phyloP scores from a whole-genome alignment of 37 sponge, comb jelly and placozoan genomes.

The Oopsacas minuta region DNA sequence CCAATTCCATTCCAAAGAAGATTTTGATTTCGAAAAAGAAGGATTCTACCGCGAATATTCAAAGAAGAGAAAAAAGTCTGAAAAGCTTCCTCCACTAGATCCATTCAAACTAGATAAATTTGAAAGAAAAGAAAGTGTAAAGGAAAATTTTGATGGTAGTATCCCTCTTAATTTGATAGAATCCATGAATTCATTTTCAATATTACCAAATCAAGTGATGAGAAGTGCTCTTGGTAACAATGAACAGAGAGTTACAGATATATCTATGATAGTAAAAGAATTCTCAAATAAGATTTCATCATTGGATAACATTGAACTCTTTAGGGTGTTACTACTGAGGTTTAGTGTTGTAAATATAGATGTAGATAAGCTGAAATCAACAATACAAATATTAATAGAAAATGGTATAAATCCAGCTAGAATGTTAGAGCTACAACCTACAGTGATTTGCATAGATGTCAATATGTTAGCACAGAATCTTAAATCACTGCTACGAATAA shows the following conservation, averaged over 20 bases:
- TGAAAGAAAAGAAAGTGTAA: background rate
- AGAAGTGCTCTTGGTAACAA: background rate
- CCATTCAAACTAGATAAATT: background rate
- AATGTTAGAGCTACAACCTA: background rate
- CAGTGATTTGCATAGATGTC: background rate
- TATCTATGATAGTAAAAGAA: background rate
- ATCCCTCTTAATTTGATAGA: background rate
- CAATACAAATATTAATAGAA: background rate
- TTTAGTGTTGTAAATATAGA: background rate
- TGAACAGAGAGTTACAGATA: background rate
- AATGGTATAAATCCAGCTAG: background rate
- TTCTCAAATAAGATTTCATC: background rate
- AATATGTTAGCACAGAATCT: background rate
- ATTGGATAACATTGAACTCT: background rate
- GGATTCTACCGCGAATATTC: too few species aligned
- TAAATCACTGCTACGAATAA: background rate
- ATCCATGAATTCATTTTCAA: background rate
- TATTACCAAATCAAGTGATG: background rate
- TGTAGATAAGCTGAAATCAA: background rate
- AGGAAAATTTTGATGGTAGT: background rate
- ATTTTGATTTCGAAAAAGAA: too few species aligned
- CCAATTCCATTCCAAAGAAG: background rate
- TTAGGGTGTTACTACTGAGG: background rate
- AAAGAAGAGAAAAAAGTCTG: background rate
- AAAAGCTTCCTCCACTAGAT: background rate